These are phyloP conservation scores for Laspeyria flexula DNA, from an alignment of 2,888 invertebrate genomes.

Conservation along the genomic window DNA sequence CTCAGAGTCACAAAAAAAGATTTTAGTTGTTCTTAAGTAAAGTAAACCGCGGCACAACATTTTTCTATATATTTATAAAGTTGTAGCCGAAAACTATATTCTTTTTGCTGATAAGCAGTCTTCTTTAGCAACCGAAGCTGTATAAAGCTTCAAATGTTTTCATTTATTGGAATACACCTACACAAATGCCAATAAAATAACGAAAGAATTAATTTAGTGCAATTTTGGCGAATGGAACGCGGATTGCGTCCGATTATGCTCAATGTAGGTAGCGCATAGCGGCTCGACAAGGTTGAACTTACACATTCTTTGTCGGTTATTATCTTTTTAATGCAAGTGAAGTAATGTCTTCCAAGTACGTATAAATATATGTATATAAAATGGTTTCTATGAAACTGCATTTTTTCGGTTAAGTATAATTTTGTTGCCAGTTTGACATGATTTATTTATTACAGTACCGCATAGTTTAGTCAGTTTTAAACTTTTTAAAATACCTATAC, in stretches of 20 bases:
- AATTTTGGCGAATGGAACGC: constrained; percentile 53
- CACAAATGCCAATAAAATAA: constrained; percentile 58
- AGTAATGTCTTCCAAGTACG: constrained; percentile 10
- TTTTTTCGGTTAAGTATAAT: background rate
- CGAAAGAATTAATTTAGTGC: constrained; percentile 47
- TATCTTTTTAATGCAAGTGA: constrained; percentile 22
- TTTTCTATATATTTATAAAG: background rate
- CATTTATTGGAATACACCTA: constrained; percentile 17
- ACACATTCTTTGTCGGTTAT: constrained; percentile 33
- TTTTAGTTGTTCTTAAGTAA: too few relatives aligned
- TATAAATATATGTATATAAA: background rate
- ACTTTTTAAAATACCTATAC: too few relatives aligned
- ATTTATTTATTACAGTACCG: too few relatives aligned
- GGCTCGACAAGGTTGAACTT: constrained; percentile 41
- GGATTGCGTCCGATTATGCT: constrained; percentile 59
- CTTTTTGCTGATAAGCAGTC: too few relatives aligned
- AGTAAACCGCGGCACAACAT: background rate
- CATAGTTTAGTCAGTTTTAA: too few relatives aligned
- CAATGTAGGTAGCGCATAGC: constrained; percentile 48
- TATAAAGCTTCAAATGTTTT: background rate
- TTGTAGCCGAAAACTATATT: too few relatives aligned
- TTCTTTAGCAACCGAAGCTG: background rate
- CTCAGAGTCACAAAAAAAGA: too few relatives aligned
- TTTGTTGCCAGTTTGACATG: background rate
- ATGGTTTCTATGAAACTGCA: background rate